A percentile compares a stretch with the other conserved stretches of the same genome.
phyloP scores from a whole-genome alignment of 2,797 vertebrate genomes.

The Lagodon rhomboides region DNA sequence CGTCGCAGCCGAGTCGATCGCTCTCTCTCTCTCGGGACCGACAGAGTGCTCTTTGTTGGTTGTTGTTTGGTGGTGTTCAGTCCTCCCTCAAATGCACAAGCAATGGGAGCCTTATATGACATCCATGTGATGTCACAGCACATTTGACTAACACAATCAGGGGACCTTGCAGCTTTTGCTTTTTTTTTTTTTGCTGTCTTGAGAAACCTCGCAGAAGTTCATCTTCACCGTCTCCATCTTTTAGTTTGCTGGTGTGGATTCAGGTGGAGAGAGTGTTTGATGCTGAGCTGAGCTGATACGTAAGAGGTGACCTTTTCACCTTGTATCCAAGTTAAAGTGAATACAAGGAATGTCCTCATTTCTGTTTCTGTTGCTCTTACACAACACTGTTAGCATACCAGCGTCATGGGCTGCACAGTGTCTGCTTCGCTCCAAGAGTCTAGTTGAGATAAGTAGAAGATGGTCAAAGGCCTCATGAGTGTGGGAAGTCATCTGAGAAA shows the following conservation, averaged over 20 bases:
- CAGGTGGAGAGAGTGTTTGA: slow-evolving; percentile 1
- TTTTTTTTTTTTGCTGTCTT: slow-evolving; percentile 14
- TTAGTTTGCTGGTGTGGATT: not conserved
- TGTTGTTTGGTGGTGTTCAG: slow-evolving; percentile 74
- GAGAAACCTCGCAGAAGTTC: slow-evolving; percentile 25
- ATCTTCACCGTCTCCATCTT: not conserved
- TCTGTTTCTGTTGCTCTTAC: slow-evolving; percentile 5
- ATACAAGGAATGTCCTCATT: slow-evolving; percentile 19
- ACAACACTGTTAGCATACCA: slow-evolving; percentile 29
- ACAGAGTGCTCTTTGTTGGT: slow-evolving; percentile 83
- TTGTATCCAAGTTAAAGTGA: not conserved
- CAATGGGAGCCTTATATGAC: slow-evolving; percentile 81
- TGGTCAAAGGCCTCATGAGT: slow-evolving; percentile 32
- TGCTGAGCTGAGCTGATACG: not conserved
- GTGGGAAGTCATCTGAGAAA: slow-evolving; percentile 67
- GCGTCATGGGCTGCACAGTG: slow-evolving; percentile 11
- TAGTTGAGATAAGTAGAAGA: slow-evolving; percentile 48
- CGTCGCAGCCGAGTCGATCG: slow-evolving; percentile 55
- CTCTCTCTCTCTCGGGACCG: slow-evolving; percentile 67
- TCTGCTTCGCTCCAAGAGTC: slow-evolving; percentile 40
- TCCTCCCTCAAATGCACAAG: slow-evolving; percentile 80
- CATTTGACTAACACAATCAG: slow-evolving; percentile 85
- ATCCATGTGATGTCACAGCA: slow-evolving; percentile 87
- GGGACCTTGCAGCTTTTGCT: slow-evolving; percentile 37
- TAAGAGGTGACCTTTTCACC: not conserved